Base-by-base conservation (phyloP, 1,140 invertebrate species). In the Microplitis mediator region DNA sequence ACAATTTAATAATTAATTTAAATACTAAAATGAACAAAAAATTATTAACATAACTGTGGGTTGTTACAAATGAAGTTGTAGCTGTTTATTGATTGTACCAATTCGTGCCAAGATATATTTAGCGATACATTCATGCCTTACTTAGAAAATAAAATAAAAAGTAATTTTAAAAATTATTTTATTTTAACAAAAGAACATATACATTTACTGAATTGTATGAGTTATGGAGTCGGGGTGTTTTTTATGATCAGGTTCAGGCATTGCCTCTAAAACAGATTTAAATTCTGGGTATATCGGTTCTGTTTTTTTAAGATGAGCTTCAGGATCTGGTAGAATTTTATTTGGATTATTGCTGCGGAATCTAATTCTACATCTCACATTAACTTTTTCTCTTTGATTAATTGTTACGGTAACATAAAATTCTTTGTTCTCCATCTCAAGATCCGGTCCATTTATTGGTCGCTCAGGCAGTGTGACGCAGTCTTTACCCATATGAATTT, bases 381-480 rank as follows among this genome's bases (percentile, higher is more conserved):
- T 89, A 0, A 91, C 90, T 80, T 91, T 89, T 82, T 95, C 93
- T 31, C 85, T 87, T 36, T 93, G 90, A 83, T 94, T 94, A 84
- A 96, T 91, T 4, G 91, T 95, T 5, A 97, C 88, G 64, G 88
- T 93, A 5, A 95, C 89, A 79, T 88, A 91, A 87, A 97, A 97
- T 79, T 94, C 91, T 84, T 95, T 96, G 16, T 89, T 89, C 84
- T 97, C 90, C 51, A 93, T 85, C 52, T 89, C 86, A 35, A 94
- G 80, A 86, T 97, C 91, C 2, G 95, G 95, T 0, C 95, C 95
- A 72, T 86, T 87, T 69, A 97, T 96, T 65, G 88, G 79, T 72
- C 90, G 88, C 45, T 90, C 84, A 3, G 95, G 95, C 83, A 97
- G 82, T 66, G 89, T 90, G 68, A 97, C 94, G 31, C 91, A 88